These are phyloP conservation scores for Galaxias olidus DNA, from an alignment of 2,797 vertebrate genomes.

Conservation along the genomic window DNA sequence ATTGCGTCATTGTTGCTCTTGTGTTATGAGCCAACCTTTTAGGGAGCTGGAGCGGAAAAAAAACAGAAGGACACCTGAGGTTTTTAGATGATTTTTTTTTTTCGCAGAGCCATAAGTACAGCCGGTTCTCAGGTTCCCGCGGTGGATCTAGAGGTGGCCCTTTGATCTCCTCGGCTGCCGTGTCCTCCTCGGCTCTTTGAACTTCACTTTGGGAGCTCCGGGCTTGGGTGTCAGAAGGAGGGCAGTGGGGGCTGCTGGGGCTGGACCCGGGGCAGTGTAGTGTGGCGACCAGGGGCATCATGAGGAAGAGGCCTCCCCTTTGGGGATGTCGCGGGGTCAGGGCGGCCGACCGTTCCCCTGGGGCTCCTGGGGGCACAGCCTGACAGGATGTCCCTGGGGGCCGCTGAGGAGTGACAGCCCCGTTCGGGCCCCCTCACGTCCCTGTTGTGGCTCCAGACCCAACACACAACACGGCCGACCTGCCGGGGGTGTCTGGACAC, in stretches of 20 bases:
- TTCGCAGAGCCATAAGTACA: constrained; percentile 23
- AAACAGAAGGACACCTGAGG: not conserved
- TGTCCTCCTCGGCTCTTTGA: constrained; percentile 58
- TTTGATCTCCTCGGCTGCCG: constrained; percentile 51
- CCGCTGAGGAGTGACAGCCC: constrained; percentile 47
- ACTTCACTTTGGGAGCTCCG: constrained; percentile 56
- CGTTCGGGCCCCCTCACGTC: constrained; percentile 43
- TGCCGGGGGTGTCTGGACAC: constrained; percentile 55
- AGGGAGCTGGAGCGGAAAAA: not conserved
- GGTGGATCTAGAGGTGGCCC: constrained; percentile 30
- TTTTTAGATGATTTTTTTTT: not conserved
- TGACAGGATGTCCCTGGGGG: constrained; percentile 32
- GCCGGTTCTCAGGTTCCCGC: constrained; percentile 34
- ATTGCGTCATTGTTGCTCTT: too few relatives aligned
- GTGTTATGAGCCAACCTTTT: not conserved
- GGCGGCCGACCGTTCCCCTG: not conserved
- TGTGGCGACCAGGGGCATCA: constrained; percentile 36
- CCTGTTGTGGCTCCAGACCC: constrained; percentile 59
- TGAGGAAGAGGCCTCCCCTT: constrained; percentile 24
- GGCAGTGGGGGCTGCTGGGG: constrained; percentile 20
- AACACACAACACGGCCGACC: constrained; percentile 59
- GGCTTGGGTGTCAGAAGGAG: constrained; percentile 46
- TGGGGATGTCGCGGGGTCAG: not conserved
- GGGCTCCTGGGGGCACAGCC: not conserved
- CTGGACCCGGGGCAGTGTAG: constrained; percentile 1